Evolutionary conservation across 1,140 invertebrate genomes (phyloP).

Genomic region (Drosophila santomea): DNA sequence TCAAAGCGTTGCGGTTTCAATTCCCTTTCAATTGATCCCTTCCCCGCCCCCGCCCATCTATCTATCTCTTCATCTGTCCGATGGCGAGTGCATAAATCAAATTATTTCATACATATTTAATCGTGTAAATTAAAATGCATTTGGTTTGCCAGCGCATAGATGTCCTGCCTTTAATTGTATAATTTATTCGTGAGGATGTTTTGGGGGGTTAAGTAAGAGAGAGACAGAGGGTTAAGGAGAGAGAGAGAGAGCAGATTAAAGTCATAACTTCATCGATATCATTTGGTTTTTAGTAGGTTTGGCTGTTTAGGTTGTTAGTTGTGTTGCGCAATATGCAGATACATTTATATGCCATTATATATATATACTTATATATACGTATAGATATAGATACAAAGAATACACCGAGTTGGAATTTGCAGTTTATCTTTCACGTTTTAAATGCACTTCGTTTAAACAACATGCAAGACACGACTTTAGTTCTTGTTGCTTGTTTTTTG

Average conservation of each 20-base stretch:
- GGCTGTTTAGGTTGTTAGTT: constrained; percentile 57
- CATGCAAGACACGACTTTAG: constrained; percentile 67
- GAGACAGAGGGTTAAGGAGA: neutral
- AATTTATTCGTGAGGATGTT: constrained; percentile 15
- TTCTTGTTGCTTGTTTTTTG: constrained; percentile 35
- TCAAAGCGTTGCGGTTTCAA: constrained; percentile 60
- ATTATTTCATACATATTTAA: constrained; percentile 61
- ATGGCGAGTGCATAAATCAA: constrained; percentile 68
- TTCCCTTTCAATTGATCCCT: constrained; percentile 2
- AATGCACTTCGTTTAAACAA: constrained; percentile 70
- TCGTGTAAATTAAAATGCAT: constrained; percentile 67
- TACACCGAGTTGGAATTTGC: constrained; percentile 57
- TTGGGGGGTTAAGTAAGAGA: neutral
- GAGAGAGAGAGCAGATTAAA: constrained; percentile 52
- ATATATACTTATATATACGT: constrained; percentile 42
- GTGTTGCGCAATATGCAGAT: constrained; percentile 59
- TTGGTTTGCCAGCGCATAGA: constrained; percentile 41
- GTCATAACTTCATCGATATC: constrained; percentile 50
- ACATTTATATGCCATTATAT: constrained; percentile 50
- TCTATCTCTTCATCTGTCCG: constrained; percentile 1
- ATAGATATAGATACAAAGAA: constrained; percentile 65
- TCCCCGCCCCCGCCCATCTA: too few species aligned
- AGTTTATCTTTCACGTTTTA: constrained; percentile 54
- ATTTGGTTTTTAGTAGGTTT: constrained; percentile 49
- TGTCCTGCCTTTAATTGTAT: constrained; percentile 45